Conservation (phyloP, 2,888 invertebrate species). For the Caprella mutica region DNA sequence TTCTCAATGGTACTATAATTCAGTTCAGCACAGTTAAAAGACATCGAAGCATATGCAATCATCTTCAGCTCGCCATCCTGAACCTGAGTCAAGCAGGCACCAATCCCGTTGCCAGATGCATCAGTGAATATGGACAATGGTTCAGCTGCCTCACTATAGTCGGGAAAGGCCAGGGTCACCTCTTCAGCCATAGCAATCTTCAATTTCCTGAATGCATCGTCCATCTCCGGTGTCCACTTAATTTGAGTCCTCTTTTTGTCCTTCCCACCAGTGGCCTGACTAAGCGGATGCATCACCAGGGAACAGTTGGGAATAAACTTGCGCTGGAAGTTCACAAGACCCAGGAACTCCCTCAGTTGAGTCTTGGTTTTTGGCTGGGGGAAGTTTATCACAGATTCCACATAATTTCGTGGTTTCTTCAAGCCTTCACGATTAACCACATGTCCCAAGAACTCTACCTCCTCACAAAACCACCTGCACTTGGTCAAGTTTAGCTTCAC, state of each 20-base stretch:
- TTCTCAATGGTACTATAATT: not conserved
- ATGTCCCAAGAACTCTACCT: not conserved
- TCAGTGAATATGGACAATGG: not conserved
- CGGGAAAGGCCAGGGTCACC: not conserved
- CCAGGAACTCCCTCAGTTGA: not conserved
- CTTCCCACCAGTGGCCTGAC: not conserved
- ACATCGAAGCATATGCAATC: not conserved
- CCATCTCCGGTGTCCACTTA: not conserved
- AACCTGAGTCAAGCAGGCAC: not conserved
- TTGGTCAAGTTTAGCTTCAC: not conserved
- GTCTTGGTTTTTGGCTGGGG: not conserved
- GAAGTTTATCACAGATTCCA: not conserved
- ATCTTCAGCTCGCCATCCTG: not conserved
- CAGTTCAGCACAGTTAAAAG: not conserved
- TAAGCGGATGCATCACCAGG: not conserved
- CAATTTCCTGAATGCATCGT: not conserved
- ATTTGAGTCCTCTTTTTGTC: too few species aligned
- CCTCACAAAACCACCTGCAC: not conserved
- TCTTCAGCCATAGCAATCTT: not conserved
- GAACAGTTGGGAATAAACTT: not conserved
- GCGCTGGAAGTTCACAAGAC: not conserved
- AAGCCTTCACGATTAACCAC: not conserved
- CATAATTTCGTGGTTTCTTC: not conserved
- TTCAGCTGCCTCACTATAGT: not conserved
- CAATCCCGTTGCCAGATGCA: not conserved